A percentile compares a stretch with the other conserved stretches of the same genome.
Evolutionary conservation across 2,888 invertebrate species (phyloP).

Genomic region (Drosophila ustulata): DNA sequence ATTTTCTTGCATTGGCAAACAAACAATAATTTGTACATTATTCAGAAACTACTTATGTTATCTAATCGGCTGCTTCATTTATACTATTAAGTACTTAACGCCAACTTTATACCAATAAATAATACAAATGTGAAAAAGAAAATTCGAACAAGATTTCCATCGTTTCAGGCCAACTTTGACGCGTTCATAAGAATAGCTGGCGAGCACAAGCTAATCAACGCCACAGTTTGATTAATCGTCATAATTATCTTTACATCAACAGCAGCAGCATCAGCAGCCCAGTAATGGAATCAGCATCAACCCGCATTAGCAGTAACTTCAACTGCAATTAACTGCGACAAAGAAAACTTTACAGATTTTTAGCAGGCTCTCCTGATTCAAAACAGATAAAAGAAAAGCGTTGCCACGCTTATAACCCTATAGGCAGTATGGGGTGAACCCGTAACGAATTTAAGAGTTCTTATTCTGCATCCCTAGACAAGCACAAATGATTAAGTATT

Average conservation of each 20-base stretch:
- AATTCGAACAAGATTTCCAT: constrained; percentile 12
- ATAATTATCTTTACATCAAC: constrained; percentile 42
- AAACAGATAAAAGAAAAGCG: not conserved
- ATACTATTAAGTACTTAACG: not conserved
- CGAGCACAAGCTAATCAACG: constrained; percentile 51
- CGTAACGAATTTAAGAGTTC: no score
- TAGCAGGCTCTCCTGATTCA: not conserved
- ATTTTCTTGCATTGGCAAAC: no score
- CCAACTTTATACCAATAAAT: constrained; percentile 15
- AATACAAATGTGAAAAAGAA: constrained; percentile 1
- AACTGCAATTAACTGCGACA: constrained; percentile 67
- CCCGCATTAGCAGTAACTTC: constrained; percentile 45
- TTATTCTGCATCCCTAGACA: no score
- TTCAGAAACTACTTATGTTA: not conserved
- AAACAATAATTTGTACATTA: no score
- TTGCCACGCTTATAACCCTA: not conserved
- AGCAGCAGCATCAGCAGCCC: constrained; percentile 6
- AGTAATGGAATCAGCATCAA: constrained; percentile 14
- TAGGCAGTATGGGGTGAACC: not conserved
- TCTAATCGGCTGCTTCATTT: not conserved
- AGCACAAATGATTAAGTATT: no score
- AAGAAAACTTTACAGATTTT: constrained; percentile 43
- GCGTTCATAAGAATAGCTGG: constrained; percentile 8
- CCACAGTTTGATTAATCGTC: constrained; percentile 47
- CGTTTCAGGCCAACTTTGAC: constrained; percentile 9